Percentiles rank a stretch among this genome's conserved stretches.
Conservation (phyloP, 2,888 invertebrate species). For the Caenorhabditis panamensis region DNA sequence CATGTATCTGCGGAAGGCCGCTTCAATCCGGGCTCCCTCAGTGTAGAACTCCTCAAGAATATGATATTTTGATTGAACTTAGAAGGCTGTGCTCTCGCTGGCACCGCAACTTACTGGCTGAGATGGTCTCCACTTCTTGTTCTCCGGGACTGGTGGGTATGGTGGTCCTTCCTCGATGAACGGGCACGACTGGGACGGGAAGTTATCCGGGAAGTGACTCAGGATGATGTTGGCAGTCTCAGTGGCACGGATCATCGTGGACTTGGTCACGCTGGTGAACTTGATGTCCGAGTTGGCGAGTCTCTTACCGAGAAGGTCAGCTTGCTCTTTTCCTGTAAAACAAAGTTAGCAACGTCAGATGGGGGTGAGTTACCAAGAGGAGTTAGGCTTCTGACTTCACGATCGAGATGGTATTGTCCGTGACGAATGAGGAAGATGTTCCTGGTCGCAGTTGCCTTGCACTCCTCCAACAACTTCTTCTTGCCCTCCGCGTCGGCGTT, state of each 20-base stretch:
- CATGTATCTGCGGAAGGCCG: constrained; percentile 92
- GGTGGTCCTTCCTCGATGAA: constrained; percentile 94
- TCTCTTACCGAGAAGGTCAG: constrained; percentile 88
- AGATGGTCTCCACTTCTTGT: constrained; percentile 91
- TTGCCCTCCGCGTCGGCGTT: constrained; percentile 69
- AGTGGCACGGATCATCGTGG: constrained; percentile 94
- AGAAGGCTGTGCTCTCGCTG: neutral
- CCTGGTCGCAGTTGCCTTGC: constrained; percentile 84
- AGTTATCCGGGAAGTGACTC: constrained; percentile 81
- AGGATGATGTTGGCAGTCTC: constrained; percentile 92
- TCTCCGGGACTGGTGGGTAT: constrained; percentile 93
- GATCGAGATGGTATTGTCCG: constrained; percentile 91
- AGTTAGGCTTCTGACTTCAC: constrained; percentile 86
- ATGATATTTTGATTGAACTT: constrained; percentile 2
- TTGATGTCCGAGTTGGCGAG: constrained; percentile 88
- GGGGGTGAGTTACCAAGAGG: constrained; percentile 86
- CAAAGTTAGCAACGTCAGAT: no score
- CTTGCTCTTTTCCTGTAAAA: constrained; percentile 89
- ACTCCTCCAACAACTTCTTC: constrained; percentile 72
- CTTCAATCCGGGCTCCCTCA: constrained; percentile 78
- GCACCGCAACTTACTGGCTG: constrained; percentile 84
- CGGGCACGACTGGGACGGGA: constrained; percentile 65
- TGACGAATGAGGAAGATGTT: constrained; percentile 93
- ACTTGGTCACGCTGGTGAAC: constrained; percentile 89
- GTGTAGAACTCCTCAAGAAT: constrained; percentile 77